Evolutionary conservation across 2,888 invertebrate species (phyloP).

Genomic region (Oxystoma pomonae): DNA sequence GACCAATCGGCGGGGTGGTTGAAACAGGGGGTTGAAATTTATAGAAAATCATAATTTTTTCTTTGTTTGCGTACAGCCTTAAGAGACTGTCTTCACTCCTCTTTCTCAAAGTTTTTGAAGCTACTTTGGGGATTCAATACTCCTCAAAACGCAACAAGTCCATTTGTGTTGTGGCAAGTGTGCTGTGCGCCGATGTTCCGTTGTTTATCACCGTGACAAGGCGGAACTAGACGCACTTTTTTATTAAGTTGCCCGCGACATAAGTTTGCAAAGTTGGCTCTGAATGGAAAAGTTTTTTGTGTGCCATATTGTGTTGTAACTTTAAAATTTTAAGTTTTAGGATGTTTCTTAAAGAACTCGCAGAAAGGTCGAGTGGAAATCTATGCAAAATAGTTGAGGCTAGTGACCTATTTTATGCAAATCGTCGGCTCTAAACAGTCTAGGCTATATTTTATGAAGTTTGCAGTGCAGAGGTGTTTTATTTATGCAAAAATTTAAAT

Average conservation of each 20-base stretch:
- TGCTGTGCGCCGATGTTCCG: not conserved
- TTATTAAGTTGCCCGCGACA: not conserved
- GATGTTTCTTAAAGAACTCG: not conserved
- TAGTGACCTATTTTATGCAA: conserved; percentile 26
- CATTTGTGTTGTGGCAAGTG: not conserved
- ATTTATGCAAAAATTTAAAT: not conserved
- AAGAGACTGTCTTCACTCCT: not conserved
- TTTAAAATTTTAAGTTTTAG: no score
- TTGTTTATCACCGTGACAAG: conserved; percentile 2
- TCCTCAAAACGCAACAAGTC: conserved; percentile 18
- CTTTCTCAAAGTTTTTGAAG: not conserved
- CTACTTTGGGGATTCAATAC: conserved; percentile 19
- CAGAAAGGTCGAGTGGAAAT: not conserved
- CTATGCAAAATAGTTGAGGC: conserved; percentile 14
- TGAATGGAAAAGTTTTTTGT: not conserved
- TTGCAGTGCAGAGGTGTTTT: not conserved
- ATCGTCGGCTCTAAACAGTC: conserved; percentile 14
- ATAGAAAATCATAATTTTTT: no score
- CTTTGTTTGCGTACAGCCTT: no score
- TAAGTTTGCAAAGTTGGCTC: not conserved
- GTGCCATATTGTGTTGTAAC: no score
- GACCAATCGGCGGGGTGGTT: no score
- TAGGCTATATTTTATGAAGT: not conserved
- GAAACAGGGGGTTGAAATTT: no score
- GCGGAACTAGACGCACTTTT: conserved; percentile 2